Base-by-base conservation (phyloP, 2,888 invertebrate genomes). In the Apeira syringaria region DNA sequence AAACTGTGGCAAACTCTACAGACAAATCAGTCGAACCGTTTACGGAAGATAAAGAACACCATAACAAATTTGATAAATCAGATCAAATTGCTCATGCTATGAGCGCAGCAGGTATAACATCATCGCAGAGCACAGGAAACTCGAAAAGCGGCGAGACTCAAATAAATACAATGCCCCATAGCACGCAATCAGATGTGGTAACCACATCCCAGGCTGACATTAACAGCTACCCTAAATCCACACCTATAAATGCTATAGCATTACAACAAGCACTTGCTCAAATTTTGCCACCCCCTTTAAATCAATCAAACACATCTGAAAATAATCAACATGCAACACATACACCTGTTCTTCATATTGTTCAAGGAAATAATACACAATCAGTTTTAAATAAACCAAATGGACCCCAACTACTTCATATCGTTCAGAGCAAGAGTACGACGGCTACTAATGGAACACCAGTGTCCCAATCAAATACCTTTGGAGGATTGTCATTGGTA, bases 81-180 rank as follows among this genome's bases (percentile, higher is more conserved):
- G 84, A 88, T 54, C 88, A 87, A 70, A 77, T 89, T 18, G 86
- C 84, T 7, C 78, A 87, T 56, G 88, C 87, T 1, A 89, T 89
- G 87, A 86, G 67, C 50, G 87, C 87, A 31, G 88, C 87, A 3
- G 86, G 88, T 20, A 88, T 89, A 42, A 62, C 76, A n/a, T 65
- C 82, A 1, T 56, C 61, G 7, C n/a, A 72, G 17, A 80, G 82
- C 35, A 38, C 62, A 13, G 40, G 63, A 13, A 50, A 66, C 4
- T 68, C 61, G 36, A 61, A 65, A 8, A 65, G 64, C 59, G 56
- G 91, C 5, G 9, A 24, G 8, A 80, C 91, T 9, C 64, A 92
- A 28, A 91, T 90, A 1, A 91, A 91, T 61, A 86, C 92, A 32
- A 61, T 92, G 17, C 86, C 91, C 0, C 90, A 91, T 54, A 91